These are phyloP conservation scores for Peucedramus taeniatus DNA, from an alignment of 2,113 vertebrate genomes.

Conservation along the genomic window DNA sequence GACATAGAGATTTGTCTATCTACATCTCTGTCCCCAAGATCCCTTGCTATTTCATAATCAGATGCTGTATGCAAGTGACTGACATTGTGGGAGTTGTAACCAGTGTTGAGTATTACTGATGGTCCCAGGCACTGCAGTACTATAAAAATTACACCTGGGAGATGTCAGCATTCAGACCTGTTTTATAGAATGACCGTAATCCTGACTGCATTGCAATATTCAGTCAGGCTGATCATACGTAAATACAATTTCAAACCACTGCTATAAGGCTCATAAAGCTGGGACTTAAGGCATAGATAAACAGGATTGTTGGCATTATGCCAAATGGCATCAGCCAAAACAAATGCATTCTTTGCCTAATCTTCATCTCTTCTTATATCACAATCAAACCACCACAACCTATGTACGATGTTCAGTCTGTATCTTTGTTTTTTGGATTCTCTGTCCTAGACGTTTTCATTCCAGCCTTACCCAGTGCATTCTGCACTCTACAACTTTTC, in stretches of 20 bases:
- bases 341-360: not conserved
- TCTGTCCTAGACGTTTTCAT: not conserved
- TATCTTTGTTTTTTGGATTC: slow-evolving; percentile 15
- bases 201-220: not conserved
- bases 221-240: not conserved
- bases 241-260: not conserved
- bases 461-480: not conserved
- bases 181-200: not conserved
- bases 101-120: not conserved
- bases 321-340: not conserved
- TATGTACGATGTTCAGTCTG: not conserved
- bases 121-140: not conserved
- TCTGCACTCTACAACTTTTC: not conserved
- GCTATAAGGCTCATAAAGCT: rapidly evolving
- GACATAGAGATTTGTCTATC: not conserved
- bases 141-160: not conserved
- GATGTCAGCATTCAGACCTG: not conserved
- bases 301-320: not conserved
- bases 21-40: not conserved
- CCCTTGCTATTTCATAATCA: not conserved
- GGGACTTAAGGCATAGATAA: not conserved
- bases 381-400: not conserved
- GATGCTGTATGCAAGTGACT: not conserved
- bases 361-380: not conserved
- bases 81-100: not conserved